Conservation (phyloP, 2,888 invertebrate species). For the Cosmopolites sordidus region DNA sequence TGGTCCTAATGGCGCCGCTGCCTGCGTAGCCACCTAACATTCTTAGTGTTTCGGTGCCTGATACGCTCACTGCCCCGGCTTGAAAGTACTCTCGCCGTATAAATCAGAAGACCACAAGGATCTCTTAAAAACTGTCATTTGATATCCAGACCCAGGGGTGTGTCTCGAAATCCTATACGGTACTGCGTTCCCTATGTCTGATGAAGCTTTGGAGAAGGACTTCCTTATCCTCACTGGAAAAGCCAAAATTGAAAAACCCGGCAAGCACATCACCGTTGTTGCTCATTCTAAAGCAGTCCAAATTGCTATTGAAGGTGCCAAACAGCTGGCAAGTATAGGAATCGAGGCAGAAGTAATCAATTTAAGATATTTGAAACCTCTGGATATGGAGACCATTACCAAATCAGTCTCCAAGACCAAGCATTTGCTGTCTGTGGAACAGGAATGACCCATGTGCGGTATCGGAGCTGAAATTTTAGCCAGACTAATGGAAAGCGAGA, state of each 20-base stretch:
- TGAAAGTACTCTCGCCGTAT: constrained; percentile 76
- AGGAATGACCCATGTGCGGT: constrained; percentile 94
- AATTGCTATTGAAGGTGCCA: constrained; percentile 79
- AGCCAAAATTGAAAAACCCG: constrained; percentile 56
- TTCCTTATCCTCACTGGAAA: constrained; percentile 91
- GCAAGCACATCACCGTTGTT: constrained; percentile 85
- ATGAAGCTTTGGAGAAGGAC: constrained; percentile 81
- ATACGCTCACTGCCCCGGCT: constrained; percentile 94
- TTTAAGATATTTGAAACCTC: constrained; percentile 77
- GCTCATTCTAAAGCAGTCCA: constrained; percentile 87
- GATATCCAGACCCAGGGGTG: constrained; percentile 94
- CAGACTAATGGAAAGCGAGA: constrained; percentile 85
- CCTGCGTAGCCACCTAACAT: constrained; percentile 95
- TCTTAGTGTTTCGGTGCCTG: constrained; percentile 98
- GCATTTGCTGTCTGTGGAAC: constrained; percentile 89
- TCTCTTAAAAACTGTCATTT: constrained; percentile 88
- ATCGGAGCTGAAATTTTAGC: constrained; percentile 94
- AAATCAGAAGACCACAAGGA: constrained; percentile 90
- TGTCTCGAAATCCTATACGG: constrained; percentile 94
- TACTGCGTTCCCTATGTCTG: constrained; percentile 79
- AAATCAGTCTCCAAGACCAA: constrained; percentile 92
- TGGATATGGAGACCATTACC: constrained; percentile 73
- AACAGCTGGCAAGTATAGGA: too few relatives aligned
- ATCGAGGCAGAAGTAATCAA: constrained; percentile 93
- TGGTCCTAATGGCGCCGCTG: constrained; percentile 94